These are phyloP conservation scores for Trimorus sp. DNA, from an alignment of 2,888 invertebrate genomes.

Conservation along the genomic window DNA sequence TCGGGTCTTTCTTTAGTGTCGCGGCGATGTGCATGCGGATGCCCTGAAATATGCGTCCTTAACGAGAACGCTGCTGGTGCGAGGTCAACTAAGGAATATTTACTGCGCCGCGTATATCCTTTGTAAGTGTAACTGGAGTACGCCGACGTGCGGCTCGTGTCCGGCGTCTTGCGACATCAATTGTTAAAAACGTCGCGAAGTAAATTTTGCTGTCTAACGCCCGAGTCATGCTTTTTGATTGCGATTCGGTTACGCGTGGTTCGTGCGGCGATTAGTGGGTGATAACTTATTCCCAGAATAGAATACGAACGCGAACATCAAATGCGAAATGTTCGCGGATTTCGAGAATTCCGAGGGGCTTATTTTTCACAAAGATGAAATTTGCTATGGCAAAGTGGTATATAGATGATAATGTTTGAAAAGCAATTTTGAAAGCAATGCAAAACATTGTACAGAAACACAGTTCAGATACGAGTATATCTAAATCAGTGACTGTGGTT, in stretches of 20 bases:
- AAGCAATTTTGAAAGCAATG: too few species aligned
- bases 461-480: too few species aligned
- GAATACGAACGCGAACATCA: slow-evolving; percentile 7
- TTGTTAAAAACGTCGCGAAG: slow-evolving; percentile 51
- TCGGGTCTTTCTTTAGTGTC: slow-evolving; percentile 48
- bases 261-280: slow-evolving; percentile 44
- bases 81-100: slow-evolving; percentile 66
- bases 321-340: neutral
- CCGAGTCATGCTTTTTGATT: slow-evolving; percentile 59
- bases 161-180: slow-evolving; percentile 38
- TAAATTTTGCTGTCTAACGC: slow-evolving; percentile 60
- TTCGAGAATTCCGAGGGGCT: neutral
- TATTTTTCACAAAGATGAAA: too few species aligned
- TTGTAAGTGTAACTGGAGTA: slow-evolving; percentile 48
- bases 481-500: too few species aligned
- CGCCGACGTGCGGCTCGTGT: slow-evolving; percentile 23
- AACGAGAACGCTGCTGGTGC: slow-evolving; percentile 66
- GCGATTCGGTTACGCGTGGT: slow-evolving; percentile 48
- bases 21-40: slow-evolving; percentile 55
- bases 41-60: slow-evolving; percentile 67
- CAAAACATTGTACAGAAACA: too few species aligned
- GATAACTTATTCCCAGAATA: slow-evolving; percentile 48
- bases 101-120: slow-evolving; percentile 54
- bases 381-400: too few species aligned
- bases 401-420: too few species aligned